A percentile compares a stretch with the other conserved stretches of the same genome.
Evolutionary conservation across 1,140 invertebrate species (phyloP).

Genomic region (Oedothorax gibbosus): DNA sequence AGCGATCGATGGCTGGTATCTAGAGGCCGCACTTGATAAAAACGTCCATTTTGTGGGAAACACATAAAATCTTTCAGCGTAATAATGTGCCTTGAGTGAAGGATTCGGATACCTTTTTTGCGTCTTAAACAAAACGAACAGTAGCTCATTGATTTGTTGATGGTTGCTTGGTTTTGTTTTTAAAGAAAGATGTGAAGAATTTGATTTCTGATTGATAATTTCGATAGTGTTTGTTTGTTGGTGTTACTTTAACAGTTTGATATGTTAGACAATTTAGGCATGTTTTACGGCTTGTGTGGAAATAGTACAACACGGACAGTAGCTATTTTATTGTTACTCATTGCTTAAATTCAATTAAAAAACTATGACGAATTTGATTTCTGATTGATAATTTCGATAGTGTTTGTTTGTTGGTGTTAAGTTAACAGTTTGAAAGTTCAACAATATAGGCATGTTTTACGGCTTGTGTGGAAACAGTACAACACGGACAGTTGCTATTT

Average conservation of each 20-base stretch:
- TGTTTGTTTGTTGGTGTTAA: not conserved
- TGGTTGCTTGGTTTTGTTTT: not conserved
- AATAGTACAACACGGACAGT: too few relatives aligned
- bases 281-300: not conserved
- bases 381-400: not conserved
- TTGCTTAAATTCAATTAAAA: too few relatives aligned
- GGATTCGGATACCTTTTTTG: not conserved
- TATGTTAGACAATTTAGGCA: not conserved
- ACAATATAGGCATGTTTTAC: not conserved
- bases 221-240: not conserved
- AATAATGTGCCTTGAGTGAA: not conserved
- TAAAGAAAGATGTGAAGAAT: not conserved
- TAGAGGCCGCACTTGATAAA: not conserved
- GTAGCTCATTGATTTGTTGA: not conserved
- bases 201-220: not conserved
- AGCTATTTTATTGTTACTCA: too few relatives aligned
- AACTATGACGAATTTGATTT: not conserved
- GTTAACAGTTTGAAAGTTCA: not conserved
- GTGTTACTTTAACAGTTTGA: not conserved
- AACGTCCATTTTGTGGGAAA: constrained; percentile 11
- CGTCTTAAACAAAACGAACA: not conserved
- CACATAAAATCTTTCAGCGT: constrained; percentile 8
- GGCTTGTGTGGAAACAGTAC: too few relatives aligned
- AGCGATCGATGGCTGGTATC: not conserved
- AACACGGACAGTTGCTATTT: too few relatives aligned